Base-by-base conservation (phyloP, 2,113 vertebrate genomes). In the Dolichotis patagonum region DNA sequence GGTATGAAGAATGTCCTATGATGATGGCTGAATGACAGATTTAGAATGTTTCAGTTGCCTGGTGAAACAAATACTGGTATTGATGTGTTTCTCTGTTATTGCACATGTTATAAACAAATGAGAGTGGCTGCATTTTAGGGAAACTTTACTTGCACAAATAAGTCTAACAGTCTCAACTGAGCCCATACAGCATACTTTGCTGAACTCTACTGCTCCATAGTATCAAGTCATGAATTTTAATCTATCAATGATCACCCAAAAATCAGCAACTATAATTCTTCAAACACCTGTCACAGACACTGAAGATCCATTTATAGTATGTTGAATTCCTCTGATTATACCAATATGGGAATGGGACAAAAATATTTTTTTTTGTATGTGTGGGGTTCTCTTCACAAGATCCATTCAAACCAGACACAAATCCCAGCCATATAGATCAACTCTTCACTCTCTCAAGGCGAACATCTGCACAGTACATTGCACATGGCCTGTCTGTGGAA, bases 131-230 rank as follows among this genome's bases (percentile, higher is more conserved):
- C 32, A 3, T 92, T 86, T 63, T 67, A 87, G 56, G 52, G 60
- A 91, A 94, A 60, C 30, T 89, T 84, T 63, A 82, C 93, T 96
- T 73, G 67, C 11, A 94, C 28, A 82, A 43, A 43, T n/a, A 83
- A 60, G 28, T 10, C 16, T 13, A 91, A 60, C 78, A 26, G 16
- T 82, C 73, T 46, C 20, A 93, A 87, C 46, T 71, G 58, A 84
- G 87, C 28, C 46, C 16, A 43, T 3, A 20, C 28, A 35, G 14
- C 58, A 85, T 0, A 49, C 26, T 78, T 62, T 58, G 43, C 69
- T 41, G 9, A 86, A 49, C 8, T 22, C 26, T 38, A 43, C 46
- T 88, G 52, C 43, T 65, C 62, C 32, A 65, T 11, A 28, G 91
- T 78, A 80, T 84, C 54, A 65, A 75, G 46, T 11, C 52, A 88